Conservation (phyloP, 2,797 vertebrate genomes). For the Poecile montanus region DNA sequence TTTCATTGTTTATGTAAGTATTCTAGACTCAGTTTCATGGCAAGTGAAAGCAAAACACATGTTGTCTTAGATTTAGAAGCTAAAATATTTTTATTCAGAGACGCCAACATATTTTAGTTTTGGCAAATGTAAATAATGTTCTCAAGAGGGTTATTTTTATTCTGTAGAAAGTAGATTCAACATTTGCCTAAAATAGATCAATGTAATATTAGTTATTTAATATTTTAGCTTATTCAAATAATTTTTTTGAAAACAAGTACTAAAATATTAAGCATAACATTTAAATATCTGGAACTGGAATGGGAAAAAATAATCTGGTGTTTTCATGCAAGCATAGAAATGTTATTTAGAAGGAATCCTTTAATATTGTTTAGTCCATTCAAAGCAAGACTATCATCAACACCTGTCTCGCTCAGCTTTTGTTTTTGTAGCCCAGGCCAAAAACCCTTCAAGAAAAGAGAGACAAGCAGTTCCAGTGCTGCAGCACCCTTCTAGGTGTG, state of each 20-base stretch:
- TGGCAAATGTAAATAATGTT: background rate
- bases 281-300: background rate
- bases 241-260: background rate
- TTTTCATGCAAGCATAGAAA: background rate
- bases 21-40: background rate
- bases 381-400: background rate
- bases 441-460: background rate
- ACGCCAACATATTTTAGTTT: background rate
- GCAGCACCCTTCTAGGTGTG: background rate
- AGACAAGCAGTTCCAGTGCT: fast-evolving
- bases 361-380: background rate
- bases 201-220: background rate
- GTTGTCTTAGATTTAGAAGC: background rate
- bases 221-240: background rate
- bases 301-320: background rate
- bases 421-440: background rate
- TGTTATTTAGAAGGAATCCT: background rate
- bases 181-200: background rate
- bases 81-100: background rate
- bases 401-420: background rate
- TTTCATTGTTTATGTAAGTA: background rate
- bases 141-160: background rate
- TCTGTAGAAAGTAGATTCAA: background rate
- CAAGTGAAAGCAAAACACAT: background rate
- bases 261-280: background rate